Percentiles rank a stretch among this genome's conserved stretches.
Conservation (phyloP, 2,113 vertebrate genomes). For the Speoplatyrhinus poulsoni region DNA sequence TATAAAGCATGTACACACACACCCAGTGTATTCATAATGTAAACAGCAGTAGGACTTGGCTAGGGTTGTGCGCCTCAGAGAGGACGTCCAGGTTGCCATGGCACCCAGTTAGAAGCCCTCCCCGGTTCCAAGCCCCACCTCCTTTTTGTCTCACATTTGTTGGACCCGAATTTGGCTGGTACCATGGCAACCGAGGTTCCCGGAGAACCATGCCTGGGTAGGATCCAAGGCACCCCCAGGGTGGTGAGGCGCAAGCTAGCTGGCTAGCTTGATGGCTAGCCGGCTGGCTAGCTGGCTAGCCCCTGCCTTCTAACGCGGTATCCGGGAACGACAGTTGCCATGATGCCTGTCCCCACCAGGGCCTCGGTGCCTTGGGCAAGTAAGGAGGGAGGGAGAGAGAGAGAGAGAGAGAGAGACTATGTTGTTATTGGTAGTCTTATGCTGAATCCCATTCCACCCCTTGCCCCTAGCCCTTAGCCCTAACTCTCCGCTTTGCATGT, state of each 20-base stretch:
- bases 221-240: slow-evolving; percentile 75
- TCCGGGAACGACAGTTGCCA: slow-evolving; percentile 59
- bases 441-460: too few relatives aligned
- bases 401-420: slow-evolving; percentile 38
- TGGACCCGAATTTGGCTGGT: slow-evolving; percentile 77
- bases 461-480: too few relatives aligned
- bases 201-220: slow-evolving; percentile 76
- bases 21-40: not conserved
- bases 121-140: slow-evolving; percentile 42
- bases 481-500: too few relatives aligned
- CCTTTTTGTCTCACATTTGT: slow-evolving; percentile 66
- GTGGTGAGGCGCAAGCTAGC: slow-evolving; percentile 46
- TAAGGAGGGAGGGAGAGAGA: slow-evolving; percentile 40
- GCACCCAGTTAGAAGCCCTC: slow-evolving; percentile 23
- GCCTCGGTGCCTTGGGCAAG: slow-evolving; percentile 30
- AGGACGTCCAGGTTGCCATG: slow-evolving; percentile 44
- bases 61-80: not conserved
- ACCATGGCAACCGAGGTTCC: slow-evolving; percentile 78
- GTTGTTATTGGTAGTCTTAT: too few relatives aligned
- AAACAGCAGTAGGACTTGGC: not conserved
- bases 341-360: slow-evolving; percentile 46
- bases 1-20: too few relatives aligned
- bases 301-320: slow-evolving; percentile 55
- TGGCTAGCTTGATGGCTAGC: slow-evolving; percentile 48
- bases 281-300: slow-evolving; percentile 21